A percentile compares a stretch with the other conserved stretches of the same genome.
phyloP scores from a whole-genome alignment of 2,888 invertebrate genomes.

The Brenthis hecate region DNA sequence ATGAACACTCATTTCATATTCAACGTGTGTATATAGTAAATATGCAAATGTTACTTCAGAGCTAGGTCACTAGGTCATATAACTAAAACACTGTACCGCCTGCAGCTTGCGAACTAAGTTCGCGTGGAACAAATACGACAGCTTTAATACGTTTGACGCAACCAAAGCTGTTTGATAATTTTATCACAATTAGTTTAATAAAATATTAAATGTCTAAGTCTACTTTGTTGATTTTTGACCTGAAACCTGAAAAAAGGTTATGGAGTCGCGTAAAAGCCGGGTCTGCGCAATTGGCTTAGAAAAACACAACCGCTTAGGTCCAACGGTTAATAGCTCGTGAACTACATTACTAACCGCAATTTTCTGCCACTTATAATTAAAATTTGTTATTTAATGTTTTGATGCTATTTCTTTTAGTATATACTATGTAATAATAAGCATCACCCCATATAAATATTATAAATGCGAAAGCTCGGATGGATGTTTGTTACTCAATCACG shows the following conservation, averaged over 20 bases:
- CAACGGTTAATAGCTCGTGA: conserved; percentile 27
- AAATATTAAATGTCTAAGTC: neutral
- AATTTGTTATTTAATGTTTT: neutral
- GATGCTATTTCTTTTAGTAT: too few species aligned
- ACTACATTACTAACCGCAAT: conserved; percentile 20
- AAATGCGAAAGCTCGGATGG: too few species aligned
- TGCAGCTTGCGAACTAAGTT: neutral
- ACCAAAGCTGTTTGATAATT: neutral
- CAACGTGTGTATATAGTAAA: neutral
- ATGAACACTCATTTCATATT: neutral
- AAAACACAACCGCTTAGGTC: conserved; percentile 21
- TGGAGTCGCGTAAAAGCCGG: conserved; percentile 3
- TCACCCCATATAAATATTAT: too few species aligned
- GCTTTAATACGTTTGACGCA: neutral
- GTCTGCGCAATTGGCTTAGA: conserved; percentile 15
- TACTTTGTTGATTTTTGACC: neutral
- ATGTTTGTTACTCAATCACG: too few species aligned
- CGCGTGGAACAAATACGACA: conserved; percentile 5
- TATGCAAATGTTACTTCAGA: neutral
- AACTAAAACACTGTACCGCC: conserved; percentile 19
- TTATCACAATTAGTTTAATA: too few species aligned
- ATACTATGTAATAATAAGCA: too few species aligned
- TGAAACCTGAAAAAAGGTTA: conserved; percentile 9
- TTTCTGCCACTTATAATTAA: neutral
- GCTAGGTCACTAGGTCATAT: conserved; percentile 25